Conservation (phyloP, 1,140 invertebrate species). For the Charaxes varanes region DNA sequence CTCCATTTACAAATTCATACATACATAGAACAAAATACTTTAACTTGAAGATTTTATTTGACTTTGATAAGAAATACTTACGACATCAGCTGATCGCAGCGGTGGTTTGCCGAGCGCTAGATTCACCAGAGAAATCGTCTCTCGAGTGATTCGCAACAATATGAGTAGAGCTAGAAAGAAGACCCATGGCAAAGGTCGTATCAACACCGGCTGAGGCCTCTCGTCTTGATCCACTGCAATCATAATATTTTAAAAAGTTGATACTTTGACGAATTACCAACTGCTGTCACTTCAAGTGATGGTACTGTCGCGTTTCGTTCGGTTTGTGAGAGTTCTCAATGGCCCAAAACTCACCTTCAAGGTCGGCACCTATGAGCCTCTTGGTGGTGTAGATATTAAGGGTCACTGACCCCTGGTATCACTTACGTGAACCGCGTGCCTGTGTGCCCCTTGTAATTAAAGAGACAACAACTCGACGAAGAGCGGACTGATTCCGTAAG, state of each 20-base stretch:
- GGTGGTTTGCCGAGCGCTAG: slow-evolving; percentile 63
- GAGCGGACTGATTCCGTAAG: too few species aligned
- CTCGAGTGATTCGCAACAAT: slow-evolving; percentile 58
- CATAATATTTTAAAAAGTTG: neutral
- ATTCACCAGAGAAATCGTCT: slow-evolving; percentile 61
- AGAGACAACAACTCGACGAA: too few species aligned
- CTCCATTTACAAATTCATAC: too few species aligned
- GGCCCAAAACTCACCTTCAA: neutral
- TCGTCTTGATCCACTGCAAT: slow-evolving; percentile 65
- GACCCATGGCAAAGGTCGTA: slow-evolving; percentile 76
- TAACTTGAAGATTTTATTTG: too few species aligned
- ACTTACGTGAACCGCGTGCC: too few species aligned
- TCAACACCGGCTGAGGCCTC: slow-evolving; percentile 57
- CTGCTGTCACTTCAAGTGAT: neutral
- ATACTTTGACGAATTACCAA: neutral
- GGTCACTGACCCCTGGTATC: too few species aligned
- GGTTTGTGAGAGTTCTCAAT: too few species aligned
- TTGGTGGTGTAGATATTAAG: too few species aligned
- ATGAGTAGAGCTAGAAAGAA: slow-evolving; percentile 73
- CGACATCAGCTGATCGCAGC: slow-evolving; percentile 70
- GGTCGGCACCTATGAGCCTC: too few species aligned
- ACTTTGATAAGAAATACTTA: too few species aligned
- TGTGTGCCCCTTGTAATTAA: too few species aligned
- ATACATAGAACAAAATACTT: too few species aligned
- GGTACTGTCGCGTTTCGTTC: neutral